These are phyloP conservation scores for Eristalinus sepulchralis DNA, from an alignment of 2,888 invertebrate species.

Conservation along the genomic window DNA sequence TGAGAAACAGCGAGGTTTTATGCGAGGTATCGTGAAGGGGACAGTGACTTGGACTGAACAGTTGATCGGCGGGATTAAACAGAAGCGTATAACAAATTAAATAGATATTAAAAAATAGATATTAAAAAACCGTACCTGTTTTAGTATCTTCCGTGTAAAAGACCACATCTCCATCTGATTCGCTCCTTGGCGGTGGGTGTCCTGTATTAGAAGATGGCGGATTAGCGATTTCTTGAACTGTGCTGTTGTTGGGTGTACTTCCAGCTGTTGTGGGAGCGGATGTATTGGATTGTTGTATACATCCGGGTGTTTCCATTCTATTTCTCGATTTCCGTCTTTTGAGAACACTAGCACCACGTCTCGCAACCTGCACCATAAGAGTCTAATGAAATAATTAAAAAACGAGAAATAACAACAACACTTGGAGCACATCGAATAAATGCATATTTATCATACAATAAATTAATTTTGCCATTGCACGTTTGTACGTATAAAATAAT, in stretches of 20 bases:
- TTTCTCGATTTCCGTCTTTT: slow-evolving; percentile 87
- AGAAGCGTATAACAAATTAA: slow-evolving; percentile 1
- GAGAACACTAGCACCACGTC: slow-evolving; percentile 88
- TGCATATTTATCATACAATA: slow-evolving; percentile 26
- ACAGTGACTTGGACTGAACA: no score
- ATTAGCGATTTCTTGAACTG: slow-evolving; percentile 72
- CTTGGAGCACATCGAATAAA: slow-evolving; percentile 76
- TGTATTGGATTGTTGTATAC: slow-evolving; percentile 74
- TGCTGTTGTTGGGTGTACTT: slow-evolving; percentile 72
- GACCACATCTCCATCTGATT: slow-evolving; percentile 84
- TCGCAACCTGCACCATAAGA: slow-evolving; percentile 87
- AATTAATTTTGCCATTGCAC: neutral
- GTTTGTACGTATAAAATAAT: neutral
- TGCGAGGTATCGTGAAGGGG: no score
- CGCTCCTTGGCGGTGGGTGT: slow-evolving; percentile 66
- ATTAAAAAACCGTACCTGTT: slow-evolving; percentile 81
- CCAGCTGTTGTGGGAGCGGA: slow-evolving; percentile 73
- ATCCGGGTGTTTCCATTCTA: slow-evolving; percentile 83
- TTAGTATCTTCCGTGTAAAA: slow-evolving; percentile 86
- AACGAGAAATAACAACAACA: slow-evolving; percentile 72
- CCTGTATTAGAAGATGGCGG: slow-evolving; percentile 40
- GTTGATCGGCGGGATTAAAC: no score
- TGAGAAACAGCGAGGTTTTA: no score
- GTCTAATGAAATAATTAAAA: slow-evolving; percentile 81
- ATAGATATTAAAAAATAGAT: neutral